Evolutionary conservation across 2,113 vertebrate species (phyloP).

Genomic region (Hemibagrus wyckioides): DNA sequence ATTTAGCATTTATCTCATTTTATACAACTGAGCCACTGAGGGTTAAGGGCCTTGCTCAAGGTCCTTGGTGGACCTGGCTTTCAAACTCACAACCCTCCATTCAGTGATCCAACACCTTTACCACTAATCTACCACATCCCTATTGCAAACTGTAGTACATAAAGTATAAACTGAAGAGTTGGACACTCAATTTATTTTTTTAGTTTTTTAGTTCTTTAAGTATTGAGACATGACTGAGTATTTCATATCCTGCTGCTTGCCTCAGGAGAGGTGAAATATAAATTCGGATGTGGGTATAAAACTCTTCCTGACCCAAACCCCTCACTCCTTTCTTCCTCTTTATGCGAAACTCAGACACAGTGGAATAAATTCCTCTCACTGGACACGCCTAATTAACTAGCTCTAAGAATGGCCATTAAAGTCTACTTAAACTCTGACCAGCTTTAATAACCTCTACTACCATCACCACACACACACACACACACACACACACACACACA

Average conservation of each 20-base stretch:
- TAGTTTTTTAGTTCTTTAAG: background rate
- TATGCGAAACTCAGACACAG: conserved; percentile 17
- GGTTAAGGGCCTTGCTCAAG: no score
- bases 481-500: conserved; percentile 41
- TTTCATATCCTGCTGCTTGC: background rate
- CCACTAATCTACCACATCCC: no score
- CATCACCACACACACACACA: conserved; percentile 43
- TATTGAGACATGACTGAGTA: background rate
- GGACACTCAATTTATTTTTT: background rate
- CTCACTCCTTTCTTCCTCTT: background rate
- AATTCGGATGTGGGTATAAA: background rate
- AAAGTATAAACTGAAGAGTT: background rate
- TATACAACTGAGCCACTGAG: no score
- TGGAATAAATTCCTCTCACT: conserved; percentile 68
- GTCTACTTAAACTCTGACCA: conserved; percentile 50
- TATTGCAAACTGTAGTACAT: no score
- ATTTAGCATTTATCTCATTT: no score
- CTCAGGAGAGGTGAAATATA: background rate
- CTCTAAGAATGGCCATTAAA: conserved; percentile 65
- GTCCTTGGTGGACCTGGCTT: no score
- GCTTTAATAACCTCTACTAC: conserved; percentile 47
- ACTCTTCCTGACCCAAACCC: background rate
- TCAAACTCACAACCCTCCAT: no score
- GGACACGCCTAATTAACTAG: conserved; percentile 82
- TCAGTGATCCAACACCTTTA: no score